A percentile compares a stretch with the other conserved stretches of the same genome.
Evolutionary conservation across 37 sponge, comb jelly and placozoan genomes (phyloP).

Genomic region (Chondrilla cf. caribensis): DNA sequence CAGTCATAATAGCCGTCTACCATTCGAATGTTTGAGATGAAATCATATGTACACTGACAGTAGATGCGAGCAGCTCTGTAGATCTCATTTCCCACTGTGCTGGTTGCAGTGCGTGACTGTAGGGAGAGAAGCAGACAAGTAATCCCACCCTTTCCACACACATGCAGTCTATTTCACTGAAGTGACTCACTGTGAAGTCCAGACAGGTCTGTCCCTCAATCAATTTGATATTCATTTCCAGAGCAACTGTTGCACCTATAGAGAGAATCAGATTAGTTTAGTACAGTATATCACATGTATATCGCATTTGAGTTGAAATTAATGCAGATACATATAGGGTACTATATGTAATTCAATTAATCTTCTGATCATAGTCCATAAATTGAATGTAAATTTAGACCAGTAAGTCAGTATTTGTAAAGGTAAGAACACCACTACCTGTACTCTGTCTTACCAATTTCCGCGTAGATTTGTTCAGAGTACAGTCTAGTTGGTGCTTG

Average conservation of each 20-base stretch:
- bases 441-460: background rate
- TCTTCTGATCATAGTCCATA: too few species aligned
- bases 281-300: background rate
- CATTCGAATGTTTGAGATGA: background rate
- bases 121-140: too few species aligned
- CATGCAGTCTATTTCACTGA: background rate
- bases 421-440: too few species aligned
- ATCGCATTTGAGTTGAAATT: too few species aligned
- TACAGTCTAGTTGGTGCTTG: background rate
- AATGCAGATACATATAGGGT: too few species aligned
- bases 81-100: background rate
- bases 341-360: too few species aligned
- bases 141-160: too few species aligned
- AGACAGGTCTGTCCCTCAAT: background rate
- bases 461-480: constrained; percentile 6
- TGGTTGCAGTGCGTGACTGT: background rate
- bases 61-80: background rate
- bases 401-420: too few species aligned
- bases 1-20: background rate
- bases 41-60: constrained; percentile 1
- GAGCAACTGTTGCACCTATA: background rate
- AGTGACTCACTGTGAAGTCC: constrained; percentile 5
- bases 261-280: background rate
- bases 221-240: background rate
- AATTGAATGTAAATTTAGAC: too few species aligned